Evolutionary conservation across 2,113 vertebrate genomes (phyloP).

Genomic region (Petrocephalus microphthalmus): DNA sequence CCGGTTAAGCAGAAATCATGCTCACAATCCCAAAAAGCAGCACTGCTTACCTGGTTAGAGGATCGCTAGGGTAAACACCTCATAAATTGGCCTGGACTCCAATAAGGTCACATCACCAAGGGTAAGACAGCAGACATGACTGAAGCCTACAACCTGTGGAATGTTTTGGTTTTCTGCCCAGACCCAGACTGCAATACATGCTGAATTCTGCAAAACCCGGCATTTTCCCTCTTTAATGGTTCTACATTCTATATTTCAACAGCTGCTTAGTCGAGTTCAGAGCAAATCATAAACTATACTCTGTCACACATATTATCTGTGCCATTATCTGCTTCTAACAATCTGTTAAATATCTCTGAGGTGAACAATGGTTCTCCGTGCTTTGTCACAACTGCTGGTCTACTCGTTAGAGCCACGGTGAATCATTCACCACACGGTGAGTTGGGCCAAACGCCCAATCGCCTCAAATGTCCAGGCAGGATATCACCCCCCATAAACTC

Average conservation of each 20-base stretch:
- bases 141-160: not conserved
- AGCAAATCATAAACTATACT: not conserved
- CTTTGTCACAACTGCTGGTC: not conserved
- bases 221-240: not conserved
- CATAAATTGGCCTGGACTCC: not conserved
- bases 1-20: not conserved
- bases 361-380: not conserved
- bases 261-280: not conserved
- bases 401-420: not conserved
- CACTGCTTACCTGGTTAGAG: not conserved
- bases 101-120: not conserved
- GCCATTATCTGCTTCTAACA: not conserved
- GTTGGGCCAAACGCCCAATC: not conserved
- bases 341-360: not conserved
- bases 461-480: not conserved
- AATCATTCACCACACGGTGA: not conserved
- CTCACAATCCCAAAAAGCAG: not conserved
- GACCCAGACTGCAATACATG: not conserved
- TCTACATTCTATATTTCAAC: not conserved
- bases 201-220: not conserved
- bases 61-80: not conserved
- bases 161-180: not conserved
- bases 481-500: slow-evolving; percentile 12
- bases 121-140: not conserved
- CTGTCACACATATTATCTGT: not conserved